Evolutionary conservation across 2,888 invertebrate genomes (phyloP), one percentile per base, ranked within the genome.

Genomic region (Sarcophaga variegata): DNA sequence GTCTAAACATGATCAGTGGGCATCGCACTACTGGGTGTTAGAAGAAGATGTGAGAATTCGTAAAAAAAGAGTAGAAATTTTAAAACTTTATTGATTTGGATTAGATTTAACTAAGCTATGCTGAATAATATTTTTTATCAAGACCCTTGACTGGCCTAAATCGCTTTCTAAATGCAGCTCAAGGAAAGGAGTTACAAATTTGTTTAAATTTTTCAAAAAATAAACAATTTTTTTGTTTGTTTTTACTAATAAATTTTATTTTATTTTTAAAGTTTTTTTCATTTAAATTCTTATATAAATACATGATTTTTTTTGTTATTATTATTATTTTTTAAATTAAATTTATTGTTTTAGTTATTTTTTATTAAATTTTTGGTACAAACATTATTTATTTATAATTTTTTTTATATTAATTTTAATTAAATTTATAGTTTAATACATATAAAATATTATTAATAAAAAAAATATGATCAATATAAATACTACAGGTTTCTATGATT

Each of bases 351-450:
- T 12, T 84, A 54, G 71, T 74, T 72, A 72, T 75, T 88, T 88
- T 88, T 88, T 84, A 54, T 76, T 74, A 76, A 72, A 78, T 88
- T 88, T 88, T 88, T 88, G 88, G 88, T 88, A 87, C 78, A 85
- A 88, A 83, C 66, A 85, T 79, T 88, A 66, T 79, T 83, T 79
- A 71, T 81, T 54, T 54, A 17, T 72, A 70, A 72, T 80, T 77
- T 80, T 20, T 12, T 86, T 83, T 86, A 47, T 54, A 79, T 69
- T 70, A 66, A 63, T 69, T 63, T 76, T 80, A 76, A 78, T 75
- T 79, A 69, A 81, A 85, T 82, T 87, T 14, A 14, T 77, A 76
- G 64, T 82, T 85, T 37, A 89, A 88, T 87, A 88, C 88, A 54
- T 54, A 54, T 54, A 54, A 54, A 54, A 54, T 12, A 54, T 17